phyloP scores from a whole-genome alignment of 2,888 invertebrate species.

The Actias luna region DNA sequence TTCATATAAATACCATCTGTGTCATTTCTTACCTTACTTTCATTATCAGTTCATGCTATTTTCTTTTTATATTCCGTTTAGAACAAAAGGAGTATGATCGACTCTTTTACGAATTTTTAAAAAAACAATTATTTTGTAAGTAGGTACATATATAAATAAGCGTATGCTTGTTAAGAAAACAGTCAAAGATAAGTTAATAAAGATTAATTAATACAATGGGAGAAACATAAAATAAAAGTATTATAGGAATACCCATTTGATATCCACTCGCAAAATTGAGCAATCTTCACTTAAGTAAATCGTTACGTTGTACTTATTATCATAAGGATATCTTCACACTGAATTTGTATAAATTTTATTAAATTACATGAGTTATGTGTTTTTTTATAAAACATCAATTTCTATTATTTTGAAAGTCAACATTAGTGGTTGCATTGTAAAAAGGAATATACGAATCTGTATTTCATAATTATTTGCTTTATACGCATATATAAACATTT shows the following conservation, averaged over 20 bases:
- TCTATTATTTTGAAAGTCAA: neutral
- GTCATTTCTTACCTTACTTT: neutral
- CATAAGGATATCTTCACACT: slow-evolving; percentile 57
- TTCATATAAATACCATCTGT: neutral
- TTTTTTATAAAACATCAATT: neutral
- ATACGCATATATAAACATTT: slow-evolving; percentile 38
- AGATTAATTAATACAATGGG: neutral
- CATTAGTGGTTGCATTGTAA: neutral
- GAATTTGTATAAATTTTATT: slow-evolving; percentile 32
- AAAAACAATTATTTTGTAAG: no score
- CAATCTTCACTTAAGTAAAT: slow-evolving; percentile 73
- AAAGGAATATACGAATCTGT: slow-evolving; percentile 1
- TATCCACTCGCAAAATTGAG: slow-evolving; percentile 70
- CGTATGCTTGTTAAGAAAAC: neutral
- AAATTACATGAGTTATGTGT: slow-evolving; percentile 4
- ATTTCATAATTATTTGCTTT: slow-evolving; percentile 16
- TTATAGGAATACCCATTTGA: slow-evolving; percentile 24
- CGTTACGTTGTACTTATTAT: slow-evolving; percentile 69
- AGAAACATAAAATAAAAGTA: neutral
- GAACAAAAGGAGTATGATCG: neutral
- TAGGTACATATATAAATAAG: neutral
- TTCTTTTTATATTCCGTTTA: neutral
- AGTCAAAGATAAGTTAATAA: neutral
- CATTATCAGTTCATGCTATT: neutral
- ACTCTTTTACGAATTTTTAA: no score